These are phyloP conservation scores for Gallinago media DNA, from an alignment of 2,113 vertebrate genomes.

Conservation along the genomic window DNA sequence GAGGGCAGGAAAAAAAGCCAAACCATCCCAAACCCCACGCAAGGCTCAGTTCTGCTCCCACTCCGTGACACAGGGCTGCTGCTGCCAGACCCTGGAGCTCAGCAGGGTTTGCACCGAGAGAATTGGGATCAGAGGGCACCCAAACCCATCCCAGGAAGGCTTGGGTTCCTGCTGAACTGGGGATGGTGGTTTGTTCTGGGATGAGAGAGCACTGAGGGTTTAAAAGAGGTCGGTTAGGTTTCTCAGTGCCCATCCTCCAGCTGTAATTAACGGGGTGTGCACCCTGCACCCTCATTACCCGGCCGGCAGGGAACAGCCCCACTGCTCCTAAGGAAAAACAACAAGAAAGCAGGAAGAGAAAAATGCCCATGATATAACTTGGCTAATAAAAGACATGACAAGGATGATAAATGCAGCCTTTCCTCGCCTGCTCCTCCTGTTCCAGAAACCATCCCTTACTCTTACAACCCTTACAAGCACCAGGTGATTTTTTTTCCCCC, in stretches of 20 bases:
- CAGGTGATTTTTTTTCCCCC: neutral
- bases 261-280: neutral
- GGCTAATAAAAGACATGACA: slow-evolving; percentile 9
- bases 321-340: neutral
- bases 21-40: accelerated
- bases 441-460: neutral
- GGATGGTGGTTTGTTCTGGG: neutral
- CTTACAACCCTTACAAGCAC: neutral
- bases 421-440: neutral
- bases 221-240: neutral
- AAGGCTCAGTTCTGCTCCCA: neutral
- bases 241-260: neutral
- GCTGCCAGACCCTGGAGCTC: neutral
- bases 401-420: neutral
- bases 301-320: accelerated
- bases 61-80: neutral
- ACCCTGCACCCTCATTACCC: neutral
- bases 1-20: neutral
- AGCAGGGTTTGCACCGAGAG: neutral
- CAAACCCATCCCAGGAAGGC: neutral
- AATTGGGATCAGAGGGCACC: neutral
- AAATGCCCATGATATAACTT: neutral
- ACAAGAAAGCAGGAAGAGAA: neutral
- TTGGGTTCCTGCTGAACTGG: neutral
- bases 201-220: neutral